phyloP scores from a whole-genome alignment of 1,140 invertebrate genomes.

The Camponotus pennsylvanicus region DNA sequence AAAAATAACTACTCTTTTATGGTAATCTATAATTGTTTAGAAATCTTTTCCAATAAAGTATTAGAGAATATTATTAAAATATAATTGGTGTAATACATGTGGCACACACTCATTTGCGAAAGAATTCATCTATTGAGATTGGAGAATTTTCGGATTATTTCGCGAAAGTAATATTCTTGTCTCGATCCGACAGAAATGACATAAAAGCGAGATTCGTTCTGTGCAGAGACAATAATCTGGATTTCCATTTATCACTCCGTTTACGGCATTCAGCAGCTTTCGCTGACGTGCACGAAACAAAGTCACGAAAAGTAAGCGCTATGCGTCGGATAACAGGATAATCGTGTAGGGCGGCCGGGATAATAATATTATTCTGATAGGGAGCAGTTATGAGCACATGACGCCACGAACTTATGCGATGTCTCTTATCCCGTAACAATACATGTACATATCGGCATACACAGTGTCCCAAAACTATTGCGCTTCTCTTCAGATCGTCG shows the following conservation, averaged over 20 bases:
- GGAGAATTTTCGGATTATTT: constrained; percentile 35
- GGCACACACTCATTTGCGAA: background rate
- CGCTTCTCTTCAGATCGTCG: background rate
- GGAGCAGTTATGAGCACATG: constrained; percentile 84
- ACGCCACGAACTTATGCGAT: constrained; percentile 77
- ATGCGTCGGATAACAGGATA: constrained; percentile 44
- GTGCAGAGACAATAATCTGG: constrained; percentile 57
- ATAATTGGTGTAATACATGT: background rate
- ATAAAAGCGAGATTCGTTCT: constrained; percentile 64
- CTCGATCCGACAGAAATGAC: constrained; percentile 70
- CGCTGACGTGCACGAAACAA: constrained; percentile 51
- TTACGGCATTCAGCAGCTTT: constrained; percentile 70
- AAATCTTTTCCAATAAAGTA: background rate
- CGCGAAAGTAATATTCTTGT: constrained; percentile 13
- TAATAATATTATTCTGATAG: constrained; percentile 83
- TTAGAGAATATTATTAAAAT: constrained; percentile 15
- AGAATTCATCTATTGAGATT: too few species aligned
- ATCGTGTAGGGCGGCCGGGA: constrained; percentile 71
- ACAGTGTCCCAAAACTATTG: constrained; percentile 22
- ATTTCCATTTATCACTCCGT: constrained; percentile 63
- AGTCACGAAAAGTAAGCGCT: constrained; percentile 62
- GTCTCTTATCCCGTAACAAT: constrained; percentile 82
- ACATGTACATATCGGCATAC: constrained; percentile 63
- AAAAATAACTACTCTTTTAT: background rate
- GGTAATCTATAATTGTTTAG: background rate